Evolutionary conservation across 1,140 invertebrate species (phyloP), one percentile per base, ranked within the genome.

Genomic region (Charaxes varanes): DNA sequence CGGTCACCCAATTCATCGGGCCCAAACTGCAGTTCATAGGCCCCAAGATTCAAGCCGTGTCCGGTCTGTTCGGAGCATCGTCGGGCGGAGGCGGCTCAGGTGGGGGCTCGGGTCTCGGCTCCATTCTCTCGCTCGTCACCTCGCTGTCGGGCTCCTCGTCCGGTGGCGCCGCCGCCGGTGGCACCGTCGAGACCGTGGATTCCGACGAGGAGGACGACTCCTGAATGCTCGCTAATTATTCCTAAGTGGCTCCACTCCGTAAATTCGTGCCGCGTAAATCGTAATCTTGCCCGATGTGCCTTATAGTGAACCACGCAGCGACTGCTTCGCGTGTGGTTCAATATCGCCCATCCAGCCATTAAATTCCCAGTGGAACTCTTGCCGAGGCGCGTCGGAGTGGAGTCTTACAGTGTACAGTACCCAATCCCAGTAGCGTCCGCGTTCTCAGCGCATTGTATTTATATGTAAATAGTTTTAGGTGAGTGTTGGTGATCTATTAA

Each of bases 21-120:
- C 89, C 89, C 2, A 86, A 90, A 42, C 83, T 90, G 24, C 86
- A 87, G 41, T 63, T 87, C 6, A 68, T 86, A 14, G 82, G 62
- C 4, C 84, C 65, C 54, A 84, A 80, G 77, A 77, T 90, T 28
- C 87, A 88, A 37, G 86, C 86, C 8, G 85, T 86, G 18, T 69
- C 85, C 5, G 87, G 86, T 6, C 77, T 86, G 46, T 47, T 88
- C 7, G 88, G 87, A 12, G 86, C 86, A 13, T 84, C 86, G 2
- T 84, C 84, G 2, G 62, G 84, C 21, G 79, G 79, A 38, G 68
- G 85, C 7, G 62, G 80, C 26, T 62, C 63, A 19, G 51, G 59
- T 11, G 66, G 70, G 31, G 68, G 72, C 41, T 66, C 64, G 24
- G 74, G 77, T n/a, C 59, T 74, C 45, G 78, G 78, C 53, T 72